A percentile compares a stretch with the other conserved stretches of the same genome.
Conservation (phyloP, 1,140 invertebrate genomes). For the Dendrolimus punctatus region DNA sequence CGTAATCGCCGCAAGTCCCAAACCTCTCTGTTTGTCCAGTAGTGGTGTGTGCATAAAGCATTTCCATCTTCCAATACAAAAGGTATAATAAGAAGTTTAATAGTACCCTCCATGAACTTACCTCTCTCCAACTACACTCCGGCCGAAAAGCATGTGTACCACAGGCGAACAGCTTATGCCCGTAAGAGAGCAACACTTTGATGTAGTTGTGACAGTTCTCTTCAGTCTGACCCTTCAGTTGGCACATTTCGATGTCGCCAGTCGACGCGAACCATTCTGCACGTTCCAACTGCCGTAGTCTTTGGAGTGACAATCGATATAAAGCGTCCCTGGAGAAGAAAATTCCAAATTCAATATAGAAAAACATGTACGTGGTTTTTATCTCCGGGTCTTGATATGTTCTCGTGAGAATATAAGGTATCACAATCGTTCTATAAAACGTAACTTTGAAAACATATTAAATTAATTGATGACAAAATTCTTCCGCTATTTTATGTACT, state of each 20-base stretch:
- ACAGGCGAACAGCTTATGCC: constrained; percentile 88
- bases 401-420: not conserved
- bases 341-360: constrained; percentile 1
- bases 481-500: too few species aligned
- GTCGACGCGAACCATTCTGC: constrained; percentile 82
- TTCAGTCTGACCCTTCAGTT: constrained; percentile 88
- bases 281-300: constrained; percentile 79
- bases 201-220: constrained; percentile 93
- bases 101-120: constrained; percentile 32
- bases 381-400: too few species aligned
- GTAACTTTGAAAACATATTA: too few species aligned
- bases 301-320: constrained; percentile 83
- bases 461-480: too few species aligned
- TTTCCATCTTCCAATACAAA: too few species aligned
- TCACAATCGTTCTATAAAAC: not conserved
- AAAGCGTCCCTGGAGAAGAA: constrained; percentile 80
- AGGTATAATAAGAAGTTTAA: too few species aligned
- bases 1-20: too few species aligned
- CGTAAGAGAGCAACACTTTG: constrained; percentile 86
- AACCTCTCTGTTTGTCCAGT: too few species aligned
- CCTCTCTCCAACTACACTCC: constrained; percentile 90
- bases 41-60: too few species aligned
- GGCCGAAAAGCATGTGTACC: constrained; percentile 94
- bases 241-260: constrained; percentile 80
- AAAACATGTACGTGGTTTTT: not conserved